Evolutionary conservation across 2,113 vertebrate species (phyloP), one percentile per base, ranked within the genome.

Genomic region (Syngnathus scovelli): DNA sequence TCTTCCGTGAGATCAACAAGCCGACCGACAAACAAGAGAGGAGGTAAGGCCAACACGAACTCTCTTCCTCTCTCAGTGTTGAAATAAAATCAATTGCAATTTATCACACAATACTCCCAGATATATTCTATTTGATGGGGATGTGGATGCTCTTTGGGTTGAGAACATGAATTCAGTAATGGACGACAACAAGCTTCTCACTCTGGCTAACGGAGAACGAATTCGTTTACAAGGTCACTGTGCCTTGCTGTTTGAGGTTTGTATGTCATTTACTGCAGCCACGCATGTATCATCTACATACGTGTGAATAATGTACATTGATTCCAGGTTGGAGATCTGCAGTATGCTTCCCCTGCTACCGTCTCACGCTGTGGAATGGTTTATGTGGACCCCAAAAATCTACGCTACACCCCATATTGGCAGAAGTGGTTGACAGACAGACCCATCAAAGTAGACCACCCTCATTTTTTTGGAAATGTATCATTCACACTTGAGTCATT

Each of bases 131-230:
- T 99, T 98, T 78, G 97, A 99, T 74, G 96, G 96, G 1, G 96
- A 99, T 15, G 96, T 99, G 67, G 96, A 99, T 62, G 95, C 96
- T 39, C 88, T 98, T 11, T 99, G 97, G 97, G 96, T 99, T 4
- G 97, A 99, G 79, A 99, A 98, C 83, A 98, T 99, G 96, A 98
- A 99, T 85, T 99, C 97, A 0, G 97, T 99, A 71, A 98, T 99
- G 97, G 97, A 99, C 23, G 97, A 99, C 87, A 99, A 99, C 87
- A 98, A 92, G 78, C 87, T 99, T 66, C 68, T 99, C 84, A 99
- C 97, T 0, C 76, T 99, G 79, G 95, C 97, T 69, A 98, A 98
- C 0, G 97, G 97, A 11, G 97, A 99, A 73, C 90, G 96, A 68
- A 98, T 99, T 48, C 92, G 95, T 38, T 92, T 99, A 7, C 96